Conservation (phyloP, 1,140 invertebrate species). For the Varroa destructor region DNA sequence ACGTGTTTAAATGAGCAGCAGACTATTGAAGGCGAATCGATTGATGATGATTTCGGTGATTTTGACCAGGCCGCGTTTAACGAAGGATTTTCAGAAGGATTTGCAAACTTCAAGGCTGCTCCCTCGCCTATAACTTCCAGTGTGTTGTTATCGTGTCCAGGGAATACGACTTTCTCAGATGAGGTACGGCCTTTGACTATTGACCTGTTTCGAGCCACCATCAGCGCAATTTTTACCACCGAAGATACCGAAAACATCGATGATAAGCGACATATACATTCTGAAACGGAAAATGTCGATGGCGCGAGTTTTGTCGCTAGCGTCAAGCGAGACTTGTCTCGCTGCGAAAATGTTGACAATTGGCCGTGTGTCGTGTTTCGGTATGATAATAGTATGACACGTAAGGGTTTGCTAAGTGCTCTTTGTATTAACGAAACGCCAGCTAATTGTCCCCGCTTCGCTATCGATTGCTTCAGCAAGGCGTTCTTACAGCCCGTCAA, state of each 20-base stretch:
- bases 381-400: constrained; percentile 7
- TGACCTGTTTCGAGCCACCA: neutral
- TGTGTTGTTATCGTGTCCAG: neutral
- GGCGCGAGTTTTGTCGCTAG: neutral
- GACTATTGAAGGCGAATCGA: too few species aligned
- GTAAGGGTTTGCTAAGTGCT: neutral
- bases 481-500: constrained; percentile 25
- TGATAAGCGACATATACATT: too few species aligned
- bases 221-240: neutral
- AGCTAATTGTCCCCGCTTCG: constrained; percentile 21
- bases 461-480: constrained; percentile 20
- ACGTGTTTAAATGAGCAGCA: too few species aligned
- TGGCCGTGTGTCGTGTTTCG: constrained; percentile 18
- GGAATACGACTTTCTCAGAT: neutral
- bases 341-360: constrained; percentile 15
- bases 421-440: constrained; percentile 20
- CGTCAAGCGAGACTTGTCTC: constrained; percentile 4
- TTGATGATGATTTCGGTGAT: constrained; percentile 24
- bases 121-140: too few species aligned
- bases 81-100: neutral
- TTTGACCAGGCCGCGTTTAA: neutral
- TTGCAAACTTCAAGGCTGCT: neutral
- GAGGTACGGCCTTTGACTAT: neutral
- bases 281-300: neutral
- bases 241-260: neutral